Evolutionary conservation across 2,797 vertebrate genomes (phyloP).

Genomic region (Neopelma chrysocephalum): DNA sequence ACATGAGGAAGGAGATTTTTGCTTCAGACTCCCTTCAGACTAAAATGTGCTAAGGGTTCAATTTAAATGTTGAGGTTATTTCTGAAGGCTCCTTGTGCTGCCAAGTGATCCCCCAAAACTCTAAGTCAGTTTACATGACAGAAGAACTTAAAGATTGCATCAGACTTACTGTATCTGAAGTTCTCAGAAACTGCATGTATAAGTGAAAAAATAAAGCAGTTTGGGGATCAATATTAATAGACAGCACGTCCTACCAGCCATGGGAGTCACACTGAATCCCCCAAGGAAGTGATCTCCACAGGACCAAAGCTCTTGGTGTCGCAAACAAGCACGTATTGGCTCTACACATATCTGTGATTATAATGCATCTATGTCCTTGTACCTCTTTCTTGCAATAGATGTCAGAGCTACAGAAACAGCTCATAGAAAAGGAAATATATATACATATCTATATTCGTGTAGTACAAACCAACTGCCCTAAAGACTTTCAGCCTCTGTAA

Average conservation of each 20-base stretch:
- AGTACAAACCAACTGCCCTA: neutral
- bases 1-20: neutral
- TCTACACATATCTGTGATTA: neutral
- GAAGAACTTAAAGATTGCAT: neutral
- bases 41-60: accelerated
- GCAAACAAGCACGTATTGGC: neutral
- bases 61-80: neutral
- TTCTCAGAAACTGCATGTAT: neutral
- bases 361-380: neutral
- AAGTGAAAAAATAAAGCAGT: neutral
- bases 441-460: accelerated
- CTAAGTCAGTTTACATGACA: neutral
- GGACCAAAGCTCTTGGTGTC: neutral
- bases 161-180: neutral
- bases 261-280: neutral
- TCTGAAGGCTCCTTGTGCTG: neutral
- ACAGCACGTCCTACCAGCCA: neutral
- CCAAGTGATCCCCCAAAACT: neutral
- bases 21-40: neutral
- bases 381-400: neutral
- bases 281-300: neutral
- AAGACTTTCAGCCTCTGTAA: neutral
- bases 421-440: neutral
- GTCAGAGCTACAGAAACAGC: neutral
- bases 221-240: neutral